A percentile compares a stretch with the other conserved stretches of the same genome.
These are phyloP conservation scores for Grammomys surdaster DNA, from an alignment of 2,113 vertebrate genomes.

Conservation along the genomic window DNA sequence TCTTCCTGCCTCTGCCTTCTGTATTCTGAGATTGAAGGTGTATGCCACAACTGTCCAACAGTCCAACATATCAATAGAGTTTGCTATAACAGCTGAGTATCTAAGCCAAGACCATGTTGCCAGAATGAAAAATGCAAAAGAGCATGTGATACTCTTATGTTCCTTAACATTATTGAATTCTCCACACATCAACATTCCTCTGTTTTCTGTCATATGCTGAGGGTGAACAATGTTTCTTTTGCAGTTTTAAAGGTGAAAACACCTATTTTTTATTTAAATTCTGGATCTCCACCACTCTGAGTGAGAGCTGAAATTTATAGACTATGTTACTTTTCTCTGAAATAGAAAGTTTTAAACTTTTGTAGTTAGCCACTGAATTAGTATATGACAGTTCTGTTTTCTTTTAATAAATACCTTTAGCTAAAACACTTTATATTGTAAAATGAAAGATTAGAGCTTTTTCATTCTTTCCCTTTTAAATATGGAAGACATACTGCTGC, in stretches of 20 bases:
- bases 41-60: neutral
- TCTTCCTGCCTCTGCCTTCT: neutral
- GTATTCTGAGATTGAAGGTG: neutral
- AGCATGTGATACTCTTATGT: neutral
- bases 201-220: neutral
- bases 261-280: slow-evolving; percentile 43
- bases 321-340: slow-evolving; percentile 56
- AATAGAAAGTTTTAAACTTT: slow-evolving; percentile 59
- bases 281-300: neutral
- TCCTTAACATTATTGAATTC: neutral
- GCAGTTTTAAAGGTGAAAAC: neutral
- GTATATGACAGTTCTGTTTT: slow-evolving; percentile 50
- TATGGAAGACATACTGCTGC: slow-evolving; percentile 70
- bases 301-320: slow-evolving; percentile 17
- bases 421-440: slow-evolving; percentile 67
- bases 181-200: neutral
- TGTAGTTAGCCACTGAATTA: slow-evolving; percentile 65
- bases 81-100: neutral
- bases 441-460: slow-evolving; percentile 76
- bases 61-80: neutral
- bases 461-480: slow-evolving; percentile 73
- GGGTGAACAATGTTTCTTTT: neutral
- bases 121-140: neutral
- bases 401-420: slow-evolving; percentile 69
- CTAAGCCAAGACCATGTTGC: too few relatives aligned